These are phyloP conservation scores for Mya arenaria DNA, from an alignment of 1,140 invertebrate genomes.

Conservation along the genomic window DNA sequence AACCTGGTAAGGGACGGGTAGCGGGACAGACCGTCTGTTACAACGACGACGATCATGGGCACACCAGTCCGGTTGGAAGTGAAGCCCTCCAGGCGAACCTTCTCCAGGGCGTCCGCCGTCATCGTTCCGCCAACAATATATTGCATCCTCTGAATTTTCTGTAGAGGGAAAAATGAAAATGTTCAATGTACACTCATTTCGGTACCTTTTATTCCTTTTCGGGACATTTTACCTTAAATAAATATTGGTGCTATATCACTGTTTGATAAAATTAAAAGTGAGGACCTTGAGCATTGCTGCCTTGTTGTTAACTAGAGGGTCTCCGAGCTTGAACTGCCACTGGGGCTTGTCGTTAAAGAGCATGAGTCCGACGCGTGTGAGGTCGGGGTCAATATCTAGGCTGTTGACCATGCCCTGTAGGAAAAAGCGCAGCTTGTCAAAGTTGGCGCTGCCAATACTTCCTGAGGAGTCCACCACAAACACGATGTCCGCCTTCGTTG, in stretches of 20 bases:
- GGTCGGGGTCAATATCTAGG: constrained; percentile 59
- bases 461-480: constrained; percentile 66
- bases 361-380: constrained; percentile 49
- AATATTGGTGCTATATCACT: too few relatives aligned
- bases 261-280: too few relatives aligned
- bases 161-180: neutral
- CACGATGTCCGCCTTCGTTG: constrained; percentile 57
- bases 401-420: constrained; percentile 55
- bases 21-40: constrained; percentile 57
- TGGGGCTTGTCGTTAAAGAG: constrained; percentile 36
- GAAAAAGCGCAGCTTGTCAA: constrained; percentile 47
- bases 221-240: too few relatives aligned
- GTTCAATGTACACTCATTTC: too few relatives aligned
- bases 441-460: constrained; percentile 62
- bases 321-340: constrained; percentile 30
- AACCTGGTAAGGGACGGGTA: constrained; percentile 30
- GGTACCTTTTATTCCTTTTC: too few relatives aligned
- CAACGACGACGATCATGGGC: constrained; percentile 53
- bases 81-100: constrained; percentile 32
- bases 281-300: constrained; percentile 30
- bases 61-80: constrained; percentile 40
- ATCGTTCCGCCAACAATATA: constrained; percentile 45
- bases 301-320: neutral
- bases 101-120: constrained; percentile 28
- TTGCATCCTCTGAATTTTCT: constrained; percentile 34